phyloP scores from a whole-genome alignment of 2,797 vertebrate species.

The Mus minutoides region DNA sequence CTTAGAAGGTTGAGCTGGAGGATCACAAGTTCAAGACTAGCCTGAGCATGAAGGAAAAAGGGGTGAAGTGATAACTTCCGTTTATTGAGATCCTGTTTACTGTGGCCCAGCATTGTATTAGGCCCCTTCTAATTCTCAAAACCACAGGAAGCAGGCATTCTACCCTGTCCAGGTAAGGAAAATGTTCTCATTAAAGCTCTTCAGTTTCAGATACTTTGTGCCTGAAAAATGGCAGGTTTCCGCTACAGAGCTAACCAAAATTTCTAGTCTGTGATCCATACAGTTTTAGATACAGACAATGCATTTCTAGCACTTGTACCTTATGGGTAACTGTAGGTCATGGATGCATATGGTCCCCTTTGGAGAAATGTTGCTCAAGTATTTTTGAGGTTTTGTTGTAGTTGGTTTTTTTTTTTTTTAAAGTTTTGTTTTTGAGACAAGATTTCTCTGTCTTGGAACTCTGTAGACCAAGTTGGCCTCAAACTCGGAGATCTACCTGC shows the following conservation, averaged over 20 bases:
- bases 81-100: constrained; percentile 26
- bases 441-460: background rate
- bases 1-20: background rate
- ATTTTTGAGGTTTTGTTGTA: background rate
- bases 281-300: constrained; percentile 18
- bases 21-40: background rate
- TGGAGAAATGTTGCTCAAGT: constrained; percentile 28
- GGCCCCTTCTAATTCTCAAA: background rate
- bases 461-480: background rate
- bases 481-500: background rate
- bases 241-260: constrained; percentile 14
- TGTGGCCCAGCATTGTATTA: constrained; percentile 4
- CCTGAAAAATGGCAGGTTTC: constrained; percentile 9
- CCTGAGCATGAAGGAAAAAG: background rate
- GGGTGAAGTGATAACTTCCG: background rate
- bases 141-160: background rate
- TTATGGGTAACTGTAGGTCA: constrained; percentile 33
- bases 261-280: background rate
- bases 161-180: background rate
- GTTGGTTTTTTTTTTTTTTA: background rate
- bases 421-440: background rate
- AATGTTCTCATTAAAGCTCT: background rate
- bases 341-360: background rate
- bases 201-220: background rate
- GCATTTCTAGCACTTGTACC: background rate